A percentile compares a stretch with the other conserved stretches of the same genome.
phyloP scores from a whole-genome alignment of 1,140 invertebrate species.

The Anoplophora glabripennis region DNA sequence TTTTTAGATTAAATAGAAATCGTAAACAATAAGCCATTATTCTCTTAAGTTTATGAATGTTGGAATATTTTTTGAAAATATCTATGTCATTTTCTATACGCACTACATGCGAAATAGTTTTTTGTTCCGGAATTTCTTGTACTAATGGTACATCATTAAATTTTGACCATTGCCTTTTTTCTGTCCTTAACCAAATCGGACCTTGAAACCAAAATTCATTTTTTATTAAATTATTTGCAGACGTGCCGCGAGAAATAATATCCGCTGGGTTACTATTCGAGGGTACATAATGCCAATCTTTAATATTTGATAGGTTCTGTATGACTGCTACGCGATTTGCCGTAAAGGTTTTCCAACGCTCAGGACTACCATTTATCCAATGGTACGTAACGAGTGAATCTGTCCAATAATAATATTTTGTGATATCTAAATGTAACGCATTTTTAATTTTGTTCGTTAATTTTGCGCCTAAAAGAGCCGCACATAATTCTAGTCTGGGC shows the following conservation, averaged over 20 bases:
- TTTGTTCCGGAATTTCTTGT: not conserved
- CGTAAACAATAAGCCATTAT: constrained; percentile 9
- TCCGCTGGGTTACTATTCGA: constrained; percentile 46
- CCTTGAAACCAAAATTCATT: constrained; percentile 29
- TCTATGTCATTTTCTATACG: not conserved
- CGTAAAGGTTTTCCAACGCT: constrained; percentile 42
- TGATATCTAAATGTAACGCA: not conserved
- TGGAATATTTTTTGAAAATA: constrained; percentile 16
- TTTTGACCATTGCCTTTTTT: constrained; percentile 3
- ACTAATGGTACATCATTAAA: not conserved
- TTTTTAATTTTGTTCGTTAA: not conserved
- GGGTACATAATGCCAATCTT: constrained; percentile 48
- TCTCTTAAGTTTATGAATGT: constrained; percentile 2
- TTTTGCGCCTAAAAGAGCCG: not conserved
- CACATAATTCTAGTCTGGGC: not conserved
- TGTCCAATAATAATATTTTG: constrained; percentile 38
- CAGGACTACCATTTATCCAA: constrained; percentile 43
- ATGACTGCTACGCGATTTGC: constrained; percentile 46
- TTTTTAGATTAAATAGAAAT: constrained; percentile 9
- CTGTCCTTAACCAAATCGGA: constrained; percentile 16
- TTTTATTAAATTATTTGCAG: constrained; percentile 3
- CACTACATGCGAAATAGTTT: not conserved
- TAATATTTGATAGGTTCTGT: constrained; percentile 24
- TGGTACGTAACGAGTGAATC: constrained; percentile 46
- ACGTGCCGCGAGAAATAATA: constrained; percentile 35